Percentiles rank a stretch among this genome's conserved stretches.
These are phyloP conservation scores for Gila robusta DNA, from an alignment of 2,797 vertebrate species.

Conservation along the genomic window DNA sequence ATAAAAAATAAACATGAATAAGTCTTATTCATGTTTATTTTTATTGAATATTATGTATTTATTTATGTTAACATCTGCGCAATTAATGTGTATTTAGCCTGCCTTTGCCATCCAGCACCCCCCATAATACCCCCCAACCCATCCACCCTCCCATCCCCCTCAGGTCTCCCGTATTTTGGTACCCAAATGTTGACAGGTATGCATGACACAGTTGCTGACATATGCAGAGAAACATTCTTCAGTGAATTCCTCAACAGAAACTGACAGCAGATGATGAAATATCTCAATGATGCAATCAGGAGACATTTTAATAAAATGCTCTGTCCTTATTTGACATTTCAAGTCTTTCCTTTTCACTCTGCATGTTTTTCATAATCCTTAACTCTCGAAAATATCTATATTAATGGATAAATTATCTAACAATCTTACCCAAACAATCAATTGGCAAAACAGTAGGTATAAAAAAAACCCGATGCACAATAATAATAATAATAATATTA, in stretches of 20 bases:
- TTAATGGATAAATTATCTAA: neutral
- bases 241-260: neutral
- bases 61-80: too few relatives aligned
- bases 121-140: too few relatives aligned
- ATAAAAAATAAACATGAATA: too few relatives aligned
- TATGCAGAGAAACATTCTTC: constrained; percentile 3
- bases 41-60: too few relatives aligned
- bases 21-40: too few relatives aligned
- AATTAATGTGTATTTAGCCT: too few relatives aligned
- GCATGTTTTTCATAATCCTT: neutral
- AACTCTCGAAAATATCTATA: neutral
- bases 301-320: constrained; percentile 27
- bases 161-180: too few relatives aligned
- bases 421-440: neutral
- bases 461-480: neutral
- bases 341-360: neutral
- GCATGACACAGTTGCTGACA: neutral
- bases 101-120: too few relatives aligned
- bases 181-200: too few relatives aligned
- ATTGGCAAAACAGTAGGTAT: neutral
- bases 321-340: constrained; percentile 10
- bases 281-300: constrained; percentile 22
- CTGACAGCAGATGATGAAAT: constrained; percentile 10
- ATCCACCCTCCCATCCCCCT: too few relatives aligned
- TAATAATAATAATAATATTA: neutral